phyloP scores from a whole-genome alignment of 1,140 invertebrate species.

The Ips typographus region DNA sequence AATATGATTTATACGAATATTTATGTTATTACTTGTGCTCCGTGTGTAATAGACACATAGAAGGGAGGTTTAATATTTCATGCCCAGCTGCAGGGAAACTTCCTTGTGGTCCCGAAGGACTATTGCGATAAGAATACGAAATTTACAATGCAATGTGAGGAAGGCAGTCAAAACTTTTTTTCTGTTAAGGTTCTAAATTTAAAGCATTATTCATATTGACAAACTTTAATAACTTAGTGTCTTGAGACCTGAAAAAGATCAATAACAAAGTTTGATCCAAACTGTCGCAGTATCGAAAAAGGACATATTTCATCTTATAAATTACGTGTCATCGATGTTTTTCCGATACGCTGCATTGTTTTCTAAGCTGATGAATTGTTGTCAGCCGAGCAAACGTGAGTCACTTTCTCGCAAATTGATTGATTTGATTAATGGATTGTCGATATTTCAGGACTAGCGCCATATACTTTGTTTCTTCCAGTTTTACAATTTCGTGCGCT shows the following conservation, averaged over 20 bases:
- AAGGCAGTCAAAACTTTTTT: conserved; percentile 17
- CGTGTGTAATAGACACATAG: conserved; percentile 39
- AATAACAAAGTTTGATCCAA: not conserved
- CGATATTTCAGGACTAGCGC: conserved; percentile 23
- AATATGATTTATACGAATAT: conserved; percentile 34
- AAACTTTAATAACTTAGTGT: too few relatives aligned
- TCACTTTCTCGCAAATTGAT: conserved; percentile 34
- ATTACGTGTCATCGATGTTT: conserved; percentile 31
- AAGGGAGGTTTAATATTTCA: conserved; percentile 40
- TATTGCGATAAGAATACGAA: conserved; percentile 40
- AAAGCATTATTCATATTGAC: not conserved
- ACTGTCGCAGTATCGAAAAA: not conserved
- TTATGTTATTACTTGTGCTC: conserved; percentile 36
- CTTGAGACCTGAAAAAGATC: too few relatives aligned
- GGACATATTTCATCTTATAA: conserved; percentile 28
- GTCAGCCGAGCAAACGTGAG: conserved; percentile 31
- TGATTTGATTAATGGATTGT: conserved; percentile 35
- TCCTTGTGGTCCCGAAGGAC: conserved; percentile 24
- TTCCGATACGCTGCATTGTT: conserved; percentile 25
- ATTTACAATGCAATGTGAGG: conserved; percentile 34
- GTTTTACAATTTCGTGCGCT: not conserved
- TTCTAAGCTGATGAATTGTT: conserved; percentile 33
- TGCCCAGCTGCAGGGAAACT: conserved; percentile 35
- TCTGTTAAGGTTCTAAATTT: not conserved
- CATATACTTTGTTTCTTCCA: not conserved